A percentile compares a stretch with the other conserved stretches of the same genome.
Evolutionary conservation across 2,797 vertebrate genomes (phyloP).

Genomic region (Phataginus tetradactyla): DNA sequence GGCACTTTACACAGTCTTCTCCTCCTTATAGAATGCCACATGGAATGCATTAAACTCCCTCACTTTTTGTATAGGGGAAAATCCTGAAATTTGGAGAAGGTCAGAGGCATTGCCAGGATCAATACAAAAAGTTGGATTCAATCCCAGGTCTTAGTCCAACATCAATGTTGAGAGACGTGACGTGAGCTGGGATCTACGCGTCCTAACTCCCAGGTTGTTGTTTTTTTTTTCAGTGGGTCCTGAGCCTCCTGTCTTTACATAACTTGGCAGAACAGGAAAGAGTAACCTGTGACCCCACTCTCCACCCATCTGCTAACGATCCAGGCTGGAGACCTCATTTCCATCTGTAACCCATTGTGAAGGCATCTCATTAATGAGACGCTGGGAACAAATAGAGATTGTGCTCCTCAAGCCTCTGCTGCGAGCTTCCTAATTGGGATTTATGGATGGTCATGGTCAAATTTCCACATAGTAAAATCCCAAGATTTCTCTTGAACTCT

Average conservation of each 20-base stretch:
- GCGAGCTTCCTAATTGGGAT: slow-evolving; percentile 70
- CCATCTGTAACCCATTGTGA: slow-evolving; percentile 51
- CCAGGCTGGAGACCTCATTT: neutral
- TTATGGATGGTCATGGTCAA: slow-evolving; percentile 55
- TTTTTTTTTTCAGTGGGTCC: neutral
- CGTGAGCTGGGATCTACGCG: accelerated
- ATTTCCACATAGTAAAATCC: slow-evolving; percentile 50
- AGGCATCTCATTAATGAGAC: slow-evolving; percentile 59
- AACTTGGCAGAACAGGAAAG: neutral
- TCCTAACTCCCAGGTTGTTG: neutral
- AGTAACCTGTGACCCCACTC: neutral
- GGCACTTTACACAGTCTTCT: neutral
- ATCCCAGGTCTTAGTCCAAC: neutral
- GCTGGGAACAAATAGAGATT: slow-evolving; percentile 35
- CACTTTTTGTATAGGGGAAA: neutral
- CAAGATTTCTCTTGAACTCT: slow-evolving; percentile 43
- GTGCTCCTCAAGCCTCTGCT: neutral
- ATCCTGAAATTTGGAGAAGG: neutral
- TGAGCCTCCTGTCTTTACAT: neutral
- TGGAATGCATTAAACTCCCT: neutral
- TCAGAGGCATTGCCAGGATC: neutral
- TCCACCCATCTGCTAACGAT: neutral
- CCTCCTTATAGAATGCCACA: neutral
- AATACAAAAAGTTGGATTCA: neutral
- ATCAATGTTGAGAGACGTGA: neutral